phyloP scores from a whole-genome alignment of 2,888 invertebrate species.

The Augiades crinisus region DNA sequence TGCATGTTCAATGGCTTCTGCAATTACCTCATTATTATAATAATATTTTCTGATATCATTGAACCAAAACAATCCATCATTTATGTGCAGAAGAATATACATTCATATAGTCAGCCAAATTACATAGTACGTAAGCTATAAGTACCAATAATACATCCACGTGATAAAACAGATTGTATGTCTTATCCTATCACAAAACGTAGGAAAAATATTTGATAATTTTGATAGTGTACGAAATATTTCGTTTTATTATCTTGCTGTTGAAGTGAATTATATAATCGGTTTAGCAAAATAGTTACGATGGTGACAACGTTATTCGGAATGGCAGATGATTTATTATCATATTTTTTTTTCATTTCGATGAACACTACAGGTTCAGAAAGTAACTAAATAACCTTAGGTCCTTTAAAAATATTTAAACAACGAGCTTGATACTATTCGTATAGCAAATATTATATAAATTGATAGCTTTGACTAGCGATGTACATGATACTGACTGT shows the following conservation, averaged over 20 bases:
- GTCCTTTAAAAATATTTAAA: too few relatives aligned
- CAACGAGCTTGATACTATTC: too few relatives aligned
- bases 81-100: background rate
- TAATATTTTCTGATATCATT: too few relatives aligned
- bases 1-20: too few relatives aligned
- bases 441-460: too few relatives aligned
- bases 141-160: background rate
- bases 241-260: background rate
- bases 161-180: slow-evolving; percentile 16
- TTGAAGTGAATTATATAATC: background rate
- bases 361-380: too few relatives aligned
- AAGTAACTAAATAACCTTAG: too few relatives aligned
- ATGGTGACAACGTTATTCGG: background rate
- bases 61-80: background rate
- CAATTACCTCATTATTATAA: too few relatives aligned
- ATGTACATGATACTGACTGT: too few relatives aligned
- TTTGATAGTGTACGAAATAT: slow-evolving; percentile 11
- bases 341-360: too few relatives aligned
- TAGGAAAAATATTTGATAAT: slow-evolving; percentile 1
- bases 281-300: background rate
- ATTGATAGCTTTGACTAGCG: too few relatives aligned
- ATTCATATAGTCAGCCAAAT: background rate
- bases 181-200: slow-evolving; percentile 13
- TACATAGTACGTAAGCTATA: background rate
- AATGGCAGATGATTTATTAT: too few relatives aligned